A percentile compares a stretch with the other conserved stretches of the same genome.
Evolutionary conservation across 2,888 invertebrate species (phyloP).

Genomic region (Apocheima hispidaria): DNA sequence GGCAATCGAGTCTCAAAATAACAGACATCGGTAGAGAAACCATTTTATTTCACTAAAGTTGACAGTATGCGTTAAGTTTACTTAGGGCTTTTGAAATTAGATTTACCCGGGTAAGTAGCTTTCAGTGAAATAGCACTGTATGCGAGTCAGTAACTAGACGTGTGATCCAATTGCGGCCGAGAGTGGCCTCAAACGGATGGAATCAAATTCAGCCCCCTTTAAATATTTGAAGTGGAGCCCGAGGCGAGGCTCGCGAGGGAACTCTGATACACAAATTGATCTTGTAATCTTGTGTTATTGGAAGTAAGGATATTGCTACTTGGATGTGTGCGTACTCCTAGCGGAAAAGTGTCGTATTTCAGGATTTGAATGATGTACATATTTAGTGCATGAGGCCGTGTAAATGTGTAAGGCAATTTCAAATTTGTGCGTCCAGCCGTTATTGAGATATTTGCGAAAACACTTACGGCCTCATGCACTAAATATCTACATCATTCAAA

Average conservation of each 20-base stretch:
- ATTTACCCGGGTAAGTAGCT: constrained; percentile 65
- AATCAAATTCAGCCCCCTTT: constrained; percentile 81
- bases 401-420: too few species aligned
- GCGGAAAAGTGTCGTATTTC: too few species aligned
- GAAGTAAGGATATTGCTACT: constrained; percentile 20
- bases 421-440: too few species aligned
- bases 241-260: constrained; percentile 47
- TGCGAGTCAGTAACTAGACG: constrained; percentile 69
- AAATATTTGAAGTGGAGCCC: constrained; percentile 81
- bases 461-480: too few species aligned
- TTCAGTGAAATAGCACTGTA: constrained; percentile 71
- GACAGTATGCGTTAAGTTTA: constrained; percentile 60
- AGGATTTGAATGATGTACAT: too few species aligned
- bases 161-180: constrained; percentile 81
- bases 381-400: too few species aligned
- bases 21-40: too few species aligned
- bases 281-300: constrained; percentile 29
- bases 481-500: too few species aligned
- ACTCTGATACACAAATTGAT: constrained; percentile 31
- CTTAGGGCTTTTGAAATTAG: constrained; percentile 71
- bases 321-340: too few species aligned
- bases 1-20: too few species aligned
- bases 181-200: constrained; percentile 59
- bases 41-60: too few species aligned
- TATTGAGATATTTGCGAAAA: too few species aligned